Evolutionary conservation across 1,140 invertebrate species (phyloP).

Genomic region (Ctenoplectra terminalis): DNA sequence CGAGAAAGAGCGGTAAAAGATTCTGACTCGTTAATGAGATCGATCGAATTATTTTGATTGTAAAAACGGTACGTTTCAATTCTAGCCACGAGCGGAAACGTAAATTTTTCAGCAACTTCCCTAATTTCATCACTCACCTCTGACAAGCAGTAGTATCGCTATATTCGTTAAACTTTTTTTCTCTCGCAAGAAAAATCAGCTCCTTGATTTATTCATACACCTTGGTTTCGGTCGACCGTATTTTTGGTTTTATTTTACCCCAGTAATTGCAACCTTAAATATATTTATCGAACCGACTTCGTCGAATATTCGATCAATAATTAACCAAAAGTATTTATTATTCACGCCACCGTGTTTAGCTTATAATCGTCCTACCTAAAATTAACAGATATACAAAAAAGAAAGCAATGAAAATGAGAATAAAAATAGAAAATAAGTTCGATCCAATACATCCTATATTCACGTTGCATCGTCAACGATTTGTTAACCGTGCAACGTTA

Average conservation of each 20-base stretch:
- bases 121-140: no score
- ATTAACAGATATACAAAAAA: no score
- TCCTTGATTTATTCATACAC: not conserved
- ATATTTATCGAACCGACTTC: not conserved
- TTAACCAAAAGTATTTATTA: no score
- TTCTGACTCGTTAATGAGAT: not conserved
- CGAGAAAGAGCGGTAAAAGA: no score
- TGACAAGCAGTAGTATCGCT: not conserved
- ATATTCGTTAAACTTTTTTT: not conserved
- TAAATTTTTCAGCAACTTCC: not conserved
- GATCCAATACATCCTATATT: no score
- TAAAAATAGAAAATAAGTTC: no score
- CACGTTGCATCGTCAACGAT: not conserved
- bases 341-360: no score
- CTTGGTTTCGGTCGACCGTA: not conserved
- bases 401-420: no score
- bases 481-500: not conserved
- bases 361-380: no score
- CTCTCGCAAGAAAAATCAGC: no score
- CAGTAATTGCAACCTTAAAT: not conserved
- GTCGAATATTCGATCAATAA: no score
- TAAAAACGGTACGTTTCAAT: not conserved
- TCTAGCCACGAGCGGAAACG: not conserved
- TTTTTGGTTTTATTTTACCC: not conserved
- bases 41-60: no score